A percentile compares a stretch with the other conserved stretches of the same genome.
These are phyloP conservation scores for Microvelia longipes DNA, from an alignment of 1,140 invertebrate genomes.

Conservation along the genomic window DNA sequence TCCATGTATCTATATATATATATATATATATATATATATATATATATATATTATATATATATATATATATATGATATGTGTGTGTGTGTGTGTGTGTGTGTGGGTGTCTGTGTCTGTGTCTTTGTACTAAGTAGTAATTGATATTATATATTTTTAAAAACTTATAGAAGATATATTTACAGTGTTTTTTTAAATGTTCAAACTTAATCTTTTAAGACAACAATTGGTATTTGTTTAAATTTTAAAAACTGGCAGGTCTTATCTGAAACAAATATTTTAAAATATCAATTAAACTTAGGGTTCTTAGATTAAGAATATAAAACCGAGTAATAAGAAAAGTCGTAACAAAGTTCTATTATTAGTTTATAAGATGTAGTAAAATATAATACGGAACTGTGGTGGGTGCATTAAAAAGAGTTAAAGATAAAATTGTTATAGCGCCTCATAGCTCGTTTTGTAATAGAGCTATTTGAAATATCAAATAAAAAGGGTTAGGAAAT, in stretches of 20 bases:
- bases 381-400: background rate
- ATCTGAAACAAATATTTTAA: background rate
- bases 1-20: too few species aligned
- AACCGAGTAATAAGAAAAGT: background rate
- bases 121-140: too few species aligned
- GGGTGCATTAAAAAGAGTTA: background rate
- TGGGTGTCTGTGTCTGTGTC: too few species aligned
- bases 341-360: background rate
- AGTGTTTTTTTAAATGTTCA: too few species aligned
- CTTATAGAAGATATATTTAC: too few species aligned
- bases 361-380: background rate
- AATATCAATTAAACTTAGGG: too few species aligned
- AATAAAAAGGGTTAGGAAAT: background rate
- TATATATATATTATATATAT: too few species aligned
- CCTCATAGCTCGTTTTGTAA: background rate
- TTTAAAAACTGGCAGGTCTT: background rate
- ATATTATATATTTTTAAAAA: too few species aligned
- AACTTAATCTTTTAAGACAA: background rate
- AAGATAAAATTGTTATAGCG: background rate
- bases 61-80: too few species aligned
- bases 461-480: background rate
- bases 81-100: too few species aligned
- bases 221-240: background rate
- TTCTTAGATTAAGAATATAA: too few species aligned
- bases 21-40: too few species aligned